These are phyloP conservation scores for Lepidonotus clava DNA, from an alignment of 2,888 invertebrate species.

Conservation along the genomic window DNA sequence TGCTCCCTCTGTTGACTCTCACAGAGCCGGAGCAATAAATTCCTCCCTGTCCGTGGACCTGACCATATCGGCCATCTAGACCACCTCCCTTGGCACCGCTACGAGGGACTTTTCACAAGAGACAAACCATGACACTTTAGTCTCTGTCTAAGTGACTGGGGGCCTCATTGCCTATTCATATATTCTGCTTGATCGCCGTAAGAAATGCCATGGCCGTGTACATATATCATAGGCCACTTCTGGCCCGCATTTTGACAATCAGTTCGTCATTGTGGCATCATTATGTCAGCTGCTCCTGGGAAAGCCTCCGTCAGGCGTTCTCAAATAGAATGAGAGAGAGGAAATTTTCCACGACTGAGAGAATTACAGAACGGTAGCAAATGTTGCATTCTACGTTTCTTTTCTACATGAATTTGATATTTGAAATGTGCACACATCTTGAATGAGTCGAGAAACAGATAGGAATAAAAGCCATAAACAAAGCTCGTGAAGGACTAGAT, in stretches of 20 bases:
- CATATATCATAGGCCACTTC: constrained; percentile 47
- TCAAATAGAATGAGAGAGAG: too few relatives aligned
- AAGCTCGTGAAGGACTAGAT: too few relatives aligned
- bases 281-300: constrained; percentile 47
- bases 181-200: constrained; percentile 40
- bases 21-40: constrained; percentile 13
- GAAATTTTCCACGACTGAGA: too few relatives aligned
- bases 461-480: too few relatives aligned
- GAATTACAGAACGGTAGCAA: too few relatives aligned
- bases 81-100: constrained; percentile 19
- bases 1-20: not conserved
- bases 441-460: too few relatives aligned
- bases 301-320: not conserved
- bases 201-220: constrained; percentile 39
- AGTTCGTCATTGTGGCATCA: constrained; percentile 47
- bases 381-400: too few relatives aligned
- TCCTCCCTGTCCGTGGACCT: not conserved
- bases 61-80: constrained; percentile 36
- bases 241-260: constrained; percentile 50
- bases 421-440: too few relatives aligned
- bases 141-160: constrained; percentile 17
- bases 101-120: constrained; percentile 40
- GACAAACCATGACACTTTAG: constrained; percentile 24
- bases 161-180: constrained; percentile 41
- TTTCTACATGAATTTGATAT: too few relatives aligned